Percentiles rank a stretch among this genome's conserved stretches.
Evolutionary conservation across 2,113 vertebrate species (phyloP).

Genomic region (Scartelaos histophorus): DNA sequence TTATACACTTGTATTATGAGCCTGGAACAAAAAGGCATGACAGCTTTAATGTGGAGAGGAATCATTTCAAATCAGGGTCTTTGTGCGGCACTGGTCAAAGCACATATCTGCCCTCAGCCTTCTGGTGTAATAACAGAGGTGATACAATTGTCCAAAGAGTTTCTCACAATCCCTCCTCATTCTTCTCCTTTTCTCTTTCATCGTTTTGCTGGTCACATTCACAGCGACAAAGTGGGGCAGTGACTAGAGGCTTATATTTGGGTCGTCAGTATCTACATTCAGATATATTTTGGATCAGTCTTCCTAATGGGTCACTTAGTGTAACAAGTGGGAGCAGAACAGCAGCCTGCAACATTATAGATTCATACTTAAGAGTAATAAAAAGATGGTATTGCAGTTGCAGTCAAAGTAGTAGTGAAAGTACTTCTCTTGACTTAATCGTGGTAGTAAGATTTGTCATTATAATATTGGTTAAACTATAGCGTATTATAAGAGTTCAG

Average conservation of each 20-base stretch:
- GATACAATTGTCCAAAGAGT: slow-evolving; percentile 61
- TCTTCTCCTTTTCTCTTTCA: slow-evolving; percentile 40
- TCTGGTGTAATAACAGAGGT: slow-evolving; percentile 65
- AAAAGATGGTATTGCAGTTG: too few relatives aligned
- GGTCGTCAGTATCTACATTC: background rate
- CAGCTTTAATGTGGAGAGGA: slow-evolving; percentile 54
- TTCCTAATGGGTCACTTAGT: background rate
- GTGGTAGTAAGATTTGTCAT: background rate
- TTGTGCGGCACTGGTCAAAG: slow-evolving; percentile 36
- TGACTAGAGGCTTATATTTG: background rate
- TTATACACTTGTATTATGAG: slow-evolving; percentile 37
- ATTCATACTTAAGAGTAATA: too few relatives aligned
- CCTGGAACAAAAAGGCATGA: slow-evolving; percentile 54
- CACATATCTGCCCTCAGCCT: slow-evolving; percentile 57
- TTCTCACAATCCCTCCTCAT: slow-evolving; percentile 60
- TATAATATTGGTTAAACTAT: background rate
- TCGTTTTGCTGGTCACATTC: slow-evolving; percentile 1
- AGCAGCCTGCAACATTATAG: too few relatives aligned
- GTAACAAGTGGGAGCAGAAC: background rate
- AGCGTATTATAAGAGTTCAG: too few relatives aligned
- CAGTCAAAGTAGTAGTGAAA: too few relatives aligned
- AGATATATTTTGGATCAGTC: background rate
- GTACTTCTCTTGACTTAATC: background rate
- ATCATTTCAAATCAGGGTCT: slow-evolving; percentile 36
- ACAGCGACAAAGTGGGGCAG: background rate